Conservation (phyloP, 2,113 vertebrate species). For the Gopherus evgoodei region DNA sequence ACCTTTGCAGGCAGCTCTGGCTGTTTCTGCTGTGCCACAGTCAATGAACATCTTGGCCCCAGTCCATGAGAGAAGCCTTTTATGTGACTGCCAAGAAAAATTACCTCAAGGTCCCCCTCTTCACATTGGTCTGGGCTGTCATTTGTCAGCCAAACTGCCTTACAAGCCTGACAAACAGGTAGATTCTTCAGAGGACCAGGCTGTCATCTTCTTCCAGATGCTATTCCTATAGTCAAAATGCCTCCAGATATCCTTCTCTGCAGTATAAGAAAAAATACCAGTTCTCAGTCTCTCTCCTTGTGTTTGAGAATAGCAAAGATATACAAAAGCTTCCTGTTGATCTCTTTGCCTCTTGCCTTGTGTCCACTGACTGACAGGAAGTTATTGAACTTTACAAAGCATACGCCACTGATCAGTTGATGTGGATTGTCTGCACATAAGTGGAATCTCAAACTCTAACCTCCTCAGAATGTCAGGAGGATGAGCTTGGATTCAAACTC, state of each 20-base stretch:
- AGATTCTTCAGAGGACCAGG: background rate
- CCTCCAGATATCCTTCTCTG: background rate
- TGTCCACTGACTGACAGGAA: background rate
- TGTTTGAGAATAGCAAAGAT: background rate
- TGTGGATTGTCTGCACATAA: background rate
- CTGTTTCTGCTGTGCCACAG: rapidly evolving
- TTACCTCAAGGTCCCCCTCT: rapidly evolving
- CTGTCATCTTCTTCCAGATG: background rate
- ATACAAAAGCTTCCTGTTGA: background rate
- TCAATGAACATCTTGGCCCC: background rate
- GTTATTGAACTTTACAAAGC: background rate
- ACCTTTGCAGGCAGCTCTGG: background rate
- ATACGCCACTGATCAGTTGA: background rate
- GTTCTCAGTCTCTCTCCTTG: rapidly evolving
- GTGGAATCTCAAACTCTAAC: background rate
- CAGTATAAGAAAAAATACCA: background rate
- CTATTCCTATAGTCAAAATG: background rate
- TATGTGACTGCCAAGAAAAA: background rate
- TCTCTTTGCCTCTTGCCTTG: background rate
- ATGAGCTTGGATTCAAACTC: background rate
- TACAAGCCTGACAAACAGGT: background rate
- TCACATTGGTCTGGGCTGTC: background rate
- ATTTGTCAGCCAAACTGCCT: background rate
- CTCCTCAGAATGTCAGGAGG: background rate
- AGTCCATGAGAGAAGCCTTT: background rate